Evolutionary conservation across 2,797 vertebrate species (phyloP).

Genomic region (Crenuchus spilurus): DNA sequence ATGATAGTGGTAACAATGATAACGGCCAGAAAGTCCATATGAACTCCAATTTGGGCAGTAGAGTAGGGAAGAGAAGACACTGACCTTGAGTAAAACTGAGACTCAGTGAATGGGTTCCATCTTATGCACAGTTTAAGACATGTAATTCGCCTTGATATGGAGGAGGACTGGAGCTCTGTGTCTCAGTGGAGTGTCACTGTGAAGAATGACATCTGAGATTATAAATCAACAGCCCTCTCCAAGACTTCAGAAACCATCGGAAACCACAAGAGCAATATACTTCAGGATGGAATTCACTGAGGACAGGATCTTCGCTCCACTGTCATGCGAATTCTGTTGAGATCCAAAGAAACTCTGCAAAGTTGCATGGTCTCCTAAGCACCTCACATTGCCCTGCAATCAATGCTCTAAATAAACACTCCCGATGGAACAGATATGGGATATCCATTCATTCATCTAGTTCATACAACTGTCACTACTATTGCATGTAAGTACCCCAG

Average conservation of each 20-base stretch:
- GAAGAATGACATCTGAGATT: conserved; percentile 65
- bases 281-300: conserved; percentile 75
- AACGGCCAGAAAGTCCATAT: too few relatives aligned
- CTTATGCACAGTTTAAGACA: conserved; percentile 3
- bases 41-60: too few relatives aligned
- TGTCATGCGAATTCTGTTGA: conserved; percentile 73
- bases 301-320: conserved; percentile 74
- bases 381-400: conserved; percentile 28
- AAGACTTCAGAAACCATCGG: conserved; percentile 68
- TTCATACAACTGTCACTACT: background rate
- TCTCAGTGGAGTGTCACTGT: conserved; percentile 59
- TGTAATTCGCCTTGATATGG: conserved; percentile 30
- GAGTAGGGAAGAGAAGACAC: background rate
- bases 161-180: conserved; percentile 28
- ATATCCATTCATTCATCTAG: conserved; percentile 10
- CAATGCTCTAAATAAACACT: conserved; percentile 43
- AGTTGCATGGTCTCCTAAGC: conserved; percentile 13
- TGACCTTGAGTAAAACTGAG: background rate
- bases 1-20: too few relatives aligned
- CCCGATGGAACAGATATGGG: conserved; percentile 8
- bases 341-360: conserved; percentile 44
- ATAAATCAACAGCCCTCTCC: conserved; percentile 64
- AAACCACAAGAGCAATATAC: conserved; percentile 73
- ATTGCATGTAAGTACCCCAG: background rate
- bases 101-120: conserved; percentile 9